These are phyloP conservation scores for Propithecus coquereli DNA, from an alignment of 2,113 vertebrate species.

Conservation along the genomic window DNA sequence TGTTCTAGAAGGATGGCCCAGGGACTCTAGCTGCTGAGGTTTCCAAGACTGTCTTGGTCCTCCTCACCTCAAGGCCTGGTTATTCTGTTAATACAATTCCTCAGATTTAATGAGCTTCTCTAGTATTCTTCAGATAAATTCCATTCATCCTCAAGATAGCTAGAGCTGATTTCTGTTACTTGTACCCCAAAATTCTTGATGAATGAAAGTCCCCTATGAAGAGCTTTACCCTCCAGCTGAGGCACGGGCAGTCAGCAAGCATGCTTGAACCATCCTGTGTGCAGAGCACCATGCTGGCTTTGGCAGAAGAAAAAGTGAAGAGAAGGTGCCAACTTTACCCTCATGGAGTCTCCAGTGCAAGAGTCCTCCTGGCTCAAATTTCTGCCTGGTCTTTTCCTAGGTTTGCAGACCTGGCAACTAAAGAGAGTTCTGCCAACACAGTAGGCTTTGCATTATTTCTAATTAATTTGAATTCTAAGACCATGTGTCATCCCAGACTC, in stretches of 20 bases:
- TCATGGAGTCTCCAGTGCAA: neutral
- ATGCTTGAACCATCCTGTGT: neutral
- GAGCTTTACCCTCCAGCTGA: neutral
- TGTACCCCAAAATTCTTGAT: neutral
- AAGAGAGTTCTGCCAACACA: slow-evolving; percentile 22
- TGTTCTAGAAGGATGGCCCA: neutral
- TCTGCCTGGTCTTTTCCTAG: neutral
- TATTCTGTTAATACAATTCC: neutral
- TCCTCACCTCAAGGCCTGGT: neutral
- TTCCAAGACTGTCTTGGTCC: neutral
- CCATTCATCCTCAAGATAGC: neutral
- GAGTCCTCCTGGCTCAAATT: neutral
- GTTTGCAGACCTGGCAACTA: slow-evolving; percentile 13
- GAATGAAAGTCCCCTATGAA: neutral
- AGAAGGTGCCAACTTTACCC: too few relatives aligned
- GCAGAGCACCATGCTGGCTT: neutral
- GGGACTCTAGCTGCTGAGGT: neutral
- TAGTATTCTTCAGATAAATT: neutral
- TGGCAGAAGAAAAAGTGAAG: neutral
- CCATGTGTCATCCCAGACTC: slow-evolving; percentile 29
- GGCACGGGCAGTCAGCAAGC: neutral
- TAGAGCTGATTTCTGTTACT: neutral
- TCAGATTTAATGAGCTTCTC: neutral
- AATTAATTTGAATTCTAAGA: slow-evolving; percentile 46
- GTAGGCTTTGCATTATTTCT: slow-evolving; percentile 39